phyloP scores from a whole-genome alignment of 2,797 vertebrate species.

The Gymnothorax javanicus region DNA sequence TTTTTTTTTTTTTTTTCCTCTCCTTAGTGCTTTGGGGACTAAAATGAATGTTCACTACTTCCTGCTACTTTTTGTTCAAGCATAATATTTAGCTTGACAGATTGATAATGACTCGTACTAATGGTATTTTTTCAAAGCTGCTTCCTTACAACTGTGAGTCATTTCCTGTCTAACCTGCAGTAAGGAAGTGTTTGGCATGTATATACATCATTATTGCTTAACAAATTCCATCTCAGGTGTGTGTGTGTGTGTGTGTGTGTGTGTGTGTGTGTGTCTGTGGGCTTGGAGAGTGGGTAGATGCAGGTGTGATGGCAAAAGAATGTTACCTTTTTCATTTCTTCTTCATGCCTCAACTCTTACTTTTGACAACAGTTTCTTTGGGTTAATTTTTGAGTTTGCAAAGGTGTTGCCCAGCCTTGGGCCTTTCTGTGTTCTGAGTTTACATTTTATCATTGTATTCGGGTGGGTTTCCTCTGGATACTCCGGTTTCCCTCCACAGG shows the following conservation, averaged over 20 bases:
- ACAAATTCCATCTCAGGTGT: constrained; percentile 49
- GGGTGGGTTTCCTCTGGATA: no score
- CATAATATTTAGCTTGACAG: constrained; percentile 17
- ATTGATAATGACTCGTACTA: neutral
- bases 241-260: no score
- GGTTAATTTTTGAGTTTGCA: neutral
- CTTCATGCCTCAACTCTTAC: neutral
- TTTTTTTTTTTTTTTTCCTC: neutral
- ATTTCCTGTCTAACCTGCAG: constrained; percentile 56
- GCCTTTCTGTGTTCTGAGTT: no score
- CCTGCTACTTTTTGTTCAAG: constrained; percentile 23
- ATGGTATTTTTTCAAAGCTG: constrained; percentile 40
- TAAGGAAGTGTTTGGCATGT: constrained; percentile 66
- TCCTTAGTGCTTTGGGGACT: neutral
- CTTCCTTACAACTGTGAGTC: constrained; percentile 60
- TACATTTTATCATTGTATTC: no score
- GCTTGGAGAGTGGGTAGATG: no score
- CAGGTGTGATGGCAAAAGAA: neutral
- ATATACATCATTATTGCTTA: constrained; percentile 55
- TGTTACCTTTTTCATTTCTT: neutral
- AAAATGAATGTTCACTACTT: neutral
- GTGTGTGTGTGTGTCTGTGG: no score
- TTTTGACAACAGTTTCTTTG: neutral
- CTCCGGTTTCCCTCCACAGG: no score
- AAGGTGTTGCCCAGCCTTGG: neutral